Conservation (phyloP, 2,888 invertebrate genomes). For the Mactromeris polynyma region DNA sequence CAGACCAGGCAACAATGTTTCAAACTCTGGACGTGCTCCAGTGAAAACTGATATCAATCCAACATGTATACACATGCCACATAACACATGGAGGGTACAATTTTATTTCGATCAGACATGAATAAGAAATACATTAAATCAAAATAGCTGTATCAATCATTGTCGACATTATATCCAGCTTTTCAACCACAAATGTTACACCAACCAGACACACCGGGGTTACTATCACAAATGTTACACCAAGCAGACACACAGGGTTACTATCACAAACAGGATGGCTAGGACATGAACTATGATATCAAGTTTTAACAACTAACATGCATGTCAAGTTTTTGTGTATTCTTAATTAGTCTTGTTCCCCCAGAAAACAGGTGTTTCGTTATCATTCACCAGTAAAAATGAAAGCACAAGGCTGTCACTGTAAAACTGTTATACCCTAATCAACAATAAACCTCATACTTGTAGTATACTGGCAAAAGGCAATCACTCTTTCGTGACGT, state of each 20-base stretch:
- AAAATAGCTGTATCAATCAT: conserved; percentile 1
- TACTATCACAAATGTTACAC: background rate
- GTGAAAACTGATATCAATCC: background rate
- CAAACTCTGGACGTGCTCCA: background rate
- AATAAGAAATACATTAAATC: conserved; percentile 3
- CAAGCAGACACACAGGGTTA: background rate
- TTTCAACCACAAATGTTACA: background rate
- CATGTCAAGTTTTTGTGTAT: background rate
- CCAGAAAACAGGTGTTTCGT: conserved; percentile 20
- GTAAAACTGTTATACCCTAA: conserved; percentile 20
- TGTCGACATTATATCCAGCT: background rate
- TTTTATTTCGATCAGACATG: background rate
- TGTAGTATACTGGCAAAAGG: conserved; percentile 11
- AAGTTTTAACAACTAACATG: background rate
- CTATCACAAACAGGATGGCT: background rate
- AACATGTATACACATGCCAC: conserved; percentile 1
- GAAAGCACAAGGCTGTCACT: background rate
- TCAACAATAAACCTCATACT: conserved; percentile 17
- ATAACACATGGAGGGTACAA: background rate
- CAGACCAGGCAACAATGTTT: background rate
- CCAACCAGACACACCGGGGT: background rate
- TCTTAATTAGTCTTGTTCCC: background rate
- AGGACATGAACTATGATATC: background rate
- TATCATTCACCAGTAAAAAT: background rate
- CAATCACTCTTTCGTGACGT: conserved; percentile 33